Percentiles rank a stretch among this genome's conserved stretches.
phyloP scores from a whole-genome alignment of 1,140 invertebrate genomes.

The Brachionus plicatilis region DNA sequence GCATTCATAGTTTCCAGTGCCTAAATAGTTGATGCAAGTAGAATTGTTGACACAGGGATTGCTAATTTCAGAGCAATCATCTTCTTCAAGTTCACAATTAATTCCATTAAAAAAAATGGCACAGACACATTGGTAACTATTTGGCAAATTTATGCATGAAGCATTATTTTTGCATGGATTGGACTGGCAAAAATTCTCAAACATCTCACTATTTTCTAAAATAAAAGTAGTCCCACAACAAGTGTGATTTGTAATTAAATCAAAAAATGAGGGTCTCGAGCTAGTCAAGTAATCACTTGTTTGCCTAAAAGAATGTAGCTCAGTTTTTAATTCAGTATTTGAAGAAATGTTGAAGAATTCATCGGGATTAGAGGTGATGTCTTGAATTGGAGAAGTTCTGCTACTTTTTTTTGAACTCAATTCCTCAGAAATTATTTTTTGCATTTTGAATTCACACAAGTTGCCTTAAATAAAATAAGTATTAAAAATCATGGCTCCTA shows the following conservation, averaged over 20 bases:
- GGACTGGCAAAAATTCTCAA: neutral
- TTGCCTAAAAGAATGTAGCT: neutral
- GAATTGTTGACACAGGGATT: neutral
- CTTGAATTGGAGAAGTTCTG: neutral
- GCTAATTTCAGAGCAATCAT: neutral
- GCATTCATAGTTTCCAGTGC: constrained; percentile 9
- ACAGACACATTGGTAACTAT: neutral
- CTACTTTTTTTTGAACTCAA: neutral
- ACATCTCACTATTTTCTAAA: neutral
- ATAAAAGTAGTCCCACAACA: neutral
- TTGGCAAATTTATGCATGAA: neutral
- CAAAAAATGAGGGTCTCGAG: neutral
- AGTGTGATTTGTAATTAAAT: neutral
- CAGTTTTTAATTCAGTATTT: neutral
- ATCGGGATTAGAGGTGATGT: neutral
- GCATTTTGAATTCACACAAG: neutral
- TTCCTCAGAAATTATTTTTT: neutral
- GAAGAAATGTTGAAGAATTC: neutral
- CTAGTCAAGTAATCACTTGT: too few relatives aligned
- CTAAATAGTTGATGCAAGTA: constrained; percentile 25
- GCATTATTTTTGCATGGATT: constrained; percentile 10
- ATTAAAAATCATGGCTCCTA: neutral
- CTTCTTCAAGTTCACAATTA: constrained; percentile 14
- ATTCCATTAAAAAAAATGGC: neutral
- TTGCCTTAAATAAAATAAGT: neutral